A percentile compares a stretch with the other conserved stretches of the same genome.
phyloP scores from a whole-genome alignment of 2,113 vertebrate genomes.

The Amblyopsis rosae region DNA sequence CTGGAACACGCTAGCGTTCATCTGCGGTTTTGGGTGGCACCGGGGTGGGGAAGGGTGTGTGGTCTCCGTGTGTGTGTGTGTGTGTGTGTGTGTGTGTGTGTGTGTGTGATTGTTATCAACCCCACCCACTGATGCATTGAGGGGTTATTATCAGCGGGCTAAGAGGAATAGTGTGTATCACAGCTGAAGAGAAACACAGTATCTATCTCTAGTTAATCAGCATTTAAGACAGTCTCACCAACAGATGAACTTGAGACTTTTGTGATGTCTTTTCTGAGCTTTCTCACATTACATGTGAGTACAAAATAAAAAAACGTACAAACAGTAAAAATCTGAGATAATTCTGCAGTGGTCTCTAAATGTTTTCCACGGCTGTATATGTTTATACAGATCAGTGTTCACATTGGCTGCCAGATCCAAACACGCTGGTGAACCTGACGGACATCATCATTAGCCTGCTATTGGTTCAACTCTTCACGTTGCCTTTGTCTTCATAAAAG shows the following conservation, averaged over 20 bases:
- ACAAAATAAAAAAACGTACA: too few species aligned
- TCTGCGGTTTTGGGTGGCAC: constrained; percentile 1
- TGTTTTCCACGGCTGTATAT: too few species aligned
- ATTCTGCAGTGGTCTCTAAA: too few species aligned
- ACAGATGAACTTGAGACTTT: neutral
- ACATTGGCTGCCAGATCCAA: too few species aligned
- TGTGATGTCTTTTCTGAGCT: neutral
- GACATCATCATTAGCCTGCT: too few species aligned
- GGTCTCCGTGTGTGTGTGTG: neutral
- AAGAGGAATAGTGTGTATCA: neutral
- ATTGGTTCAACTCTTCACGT: too few species aligned
- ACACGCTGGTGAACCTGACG: too few species aligned
- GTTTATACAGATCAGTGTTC: too few species aligned
- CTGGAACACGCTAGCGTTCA: constrained; percentile 6
- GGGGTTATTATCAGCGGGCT: constrained; percentile 16
- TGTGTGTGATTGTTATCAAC: neutral
- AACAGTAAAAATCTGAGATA: too few species aligned
- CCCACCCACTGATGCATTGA: neutral
- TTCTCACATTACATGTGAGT: too few species aligned
- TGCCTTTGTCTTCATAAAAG: too few species aligned
- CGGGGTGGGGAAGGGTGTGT: constrained; percentile 1
- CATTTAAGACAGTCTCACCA: neutral
- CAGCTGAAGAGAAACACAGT: neutral
- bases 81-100: neutral
- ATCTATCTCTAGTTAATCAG: neutral